Percentiles rank a stretch among this genome's conserved stretches.
phyloP scores from a whole-genome alignment of 2,113 vertebrate genomes.

The Trinectes maculatus region DNA sequence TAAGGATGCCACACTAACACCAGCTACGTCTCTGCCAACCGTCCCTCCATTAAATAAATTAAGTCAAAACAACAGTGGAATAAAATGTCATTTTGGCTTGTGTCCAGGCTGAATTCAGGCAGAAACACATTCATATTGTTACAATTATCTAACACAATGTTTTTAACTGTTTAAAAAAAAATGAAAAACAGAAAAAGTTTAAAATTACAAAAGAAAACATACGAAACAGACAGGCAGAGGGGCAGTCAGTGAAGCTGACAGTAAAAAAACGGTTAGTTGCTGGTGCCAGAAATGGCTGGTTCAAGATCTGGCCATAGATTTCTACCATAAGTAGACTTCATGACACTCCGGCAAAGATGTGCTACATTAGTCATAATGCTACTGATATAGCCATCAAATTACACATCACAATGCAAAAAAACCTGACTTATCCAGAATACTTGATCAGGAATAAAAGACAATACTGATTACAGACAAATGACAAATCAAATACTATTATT shows the following conservation, averaged over 20 bases:
- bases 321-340: slow-evolving; percentile 39
- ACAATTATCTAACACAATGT: slow-evolving; percentile 51
- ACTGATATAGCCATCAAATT: slow-evolving; percentile 59
- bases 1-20: slow-evolving; percentile 8
- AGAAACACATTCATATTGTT: slow-evolving; percentile 63
- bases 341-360: slow-evolving; percentile 64
- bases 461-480: slow-evolving; percentile 68
- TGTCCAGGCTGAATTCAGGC: slow-evolving; percentile 41
- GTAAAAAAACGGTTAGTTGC: slow-evolving; percentile 47
- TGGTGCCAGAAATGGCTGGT: slow-evolving; percentile 69
- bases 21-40: not conserved
- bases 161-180: slow-evolving; percentile 37
- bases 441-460: slow-evolving; percentile 64
- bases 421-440: slow-evolving; percentile 58
- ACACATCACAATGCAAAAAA: slow-evolving; percentile 53
- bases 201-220: slow-evolving; percentile 26
- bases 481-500: slow-evolving; percentile 53
- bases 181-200: not conserved
- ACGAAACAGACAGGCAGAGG: slow-evolving; percentile 24
- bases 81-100: slow-evolving; percentile 56
- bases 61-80: slow-evolving; percentile 15
- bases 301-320: slow-evolving; percentile 48
- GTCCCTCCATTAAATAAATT: slow-evolving; percentile 25
- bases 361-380: slow-evolving; percentile 75
- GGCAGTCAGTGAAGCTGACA: slow-evolving; percentile 36